phyloP scores from a whole-genome alignment of 1,140 invertebrate species.

The Stegodyphus dumicola region DNA sequence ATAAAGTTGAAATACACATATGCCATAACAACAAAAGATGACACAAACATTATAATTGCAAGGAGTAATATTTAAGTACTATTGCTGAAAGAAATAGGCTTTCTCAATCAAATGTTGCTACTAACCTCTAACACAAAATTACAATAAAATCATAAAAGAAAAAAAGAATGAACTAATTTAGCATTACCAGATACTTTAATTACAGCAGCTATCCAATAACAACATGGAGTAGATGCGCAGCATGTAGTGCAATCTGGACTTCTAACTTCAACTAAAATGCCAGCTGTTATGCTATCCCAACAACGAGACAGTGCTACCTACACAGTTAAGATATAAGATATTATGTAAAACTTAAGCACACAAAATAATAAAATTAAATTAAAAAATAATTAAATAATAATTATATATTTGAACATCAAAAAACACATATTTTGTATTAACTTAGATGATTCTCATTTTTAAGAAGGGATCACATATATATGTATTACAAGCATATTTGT shows the following conservation, averaged over 20 bases:
- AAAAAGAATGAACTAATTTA: no score
- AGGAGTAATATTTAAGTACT: no score
- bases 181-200: constrained; percentile 79
- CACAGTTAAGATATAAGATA: neutral
- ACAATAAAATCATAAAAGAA: neutral
- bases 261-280: constrained; percentile 96
- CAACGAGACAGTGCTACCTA: constrained; percentile 88
- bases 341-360: constrained; percentile 2
- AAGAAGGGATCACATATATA: no score
- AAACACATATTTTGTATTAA: no score
- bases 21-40: no score
- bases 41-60: no score
- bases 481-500: no score
- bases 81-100: no score
- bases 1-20: no score
- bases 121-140: neutral
- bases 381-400: neutral
- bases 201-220: constrained; percentile 95
- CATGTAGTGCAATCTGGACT: constrained; percentile 84
- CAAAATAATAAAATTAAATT: neutral
- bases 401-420: no score
- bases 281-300: constrained; percentile 90
- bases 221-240: constrained; percentile 67
- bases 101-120: no score
- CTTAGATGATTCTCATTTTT: no score